A percentile compares a stretch with the other conserved stretches of the same genome.
Conservation (phyloP, 2,113 vertebrate species). For the Tonatia bakeri region DNA sequence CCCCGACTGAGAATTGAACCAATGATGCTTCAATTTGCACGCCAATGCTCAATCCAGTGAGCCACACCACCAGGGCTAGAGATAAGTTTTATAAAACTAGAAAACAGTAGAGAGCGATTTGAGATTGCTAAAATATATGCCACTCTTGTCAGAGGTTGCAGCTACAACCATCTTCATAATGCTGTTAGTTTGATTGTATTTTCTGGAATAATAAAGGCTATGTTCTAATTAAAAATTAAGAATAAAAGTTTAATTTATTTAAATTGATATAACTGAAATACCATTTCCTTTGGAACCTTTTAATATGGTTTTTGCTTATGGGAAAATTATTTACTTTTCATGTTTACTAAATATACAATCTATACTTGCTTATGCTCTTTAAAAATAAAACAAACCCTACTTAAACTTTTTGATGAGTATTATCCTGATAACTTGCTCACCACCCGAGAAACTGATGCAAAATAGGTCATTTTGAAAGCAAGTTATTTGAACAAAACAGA, state of each 20-base stretch:
- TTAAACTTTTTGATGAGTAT: slow-evolving; percentile 5
- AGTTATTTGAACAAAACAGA: not conserved
- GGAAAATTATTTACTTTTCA: not conserved
- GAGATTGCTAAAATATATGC: not conserved
- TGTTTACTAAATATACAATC: not conserved
- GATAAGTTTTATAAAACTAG: slow-evolving; percentile 22
- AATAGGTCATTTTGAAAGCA: slow-evolving; percentile 28
- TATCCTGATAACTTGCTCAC: not conserved
- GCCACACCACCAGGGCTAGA: not conserved
- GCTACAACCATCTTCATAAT: not conserved
- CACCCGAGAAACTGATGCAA: not conserved
- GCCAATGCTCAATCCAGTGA: too few species aligned
- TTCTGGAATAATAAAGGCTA: slow-evolving; percentile 5
- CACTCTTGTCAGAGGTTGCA: not conserved
- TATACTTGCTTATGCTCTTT: not conserved
- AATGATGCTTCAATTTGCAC: too few species aligned
- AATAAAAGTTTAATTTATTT: slow-evolving; percentile 14
- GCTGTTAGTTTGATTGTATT: not conserved
- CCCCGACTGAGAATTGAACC: too few species aligned
- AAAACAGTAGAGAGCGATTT: slow-evolving; percentile 27
- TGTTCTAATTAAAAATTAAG: not conserved
- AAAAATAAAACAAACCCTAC: not conserved
- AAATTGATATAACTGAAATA: slow-evolving; percentile 13
- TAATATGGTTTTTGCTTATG: not conserved
- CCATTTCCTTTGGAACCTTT: not conserved